These are phyloP conservation scores for Zygothrica quintamaculata DNA, from an alignment of 2,888 invertebrate species.

Conservation along the genomic window DNA sequence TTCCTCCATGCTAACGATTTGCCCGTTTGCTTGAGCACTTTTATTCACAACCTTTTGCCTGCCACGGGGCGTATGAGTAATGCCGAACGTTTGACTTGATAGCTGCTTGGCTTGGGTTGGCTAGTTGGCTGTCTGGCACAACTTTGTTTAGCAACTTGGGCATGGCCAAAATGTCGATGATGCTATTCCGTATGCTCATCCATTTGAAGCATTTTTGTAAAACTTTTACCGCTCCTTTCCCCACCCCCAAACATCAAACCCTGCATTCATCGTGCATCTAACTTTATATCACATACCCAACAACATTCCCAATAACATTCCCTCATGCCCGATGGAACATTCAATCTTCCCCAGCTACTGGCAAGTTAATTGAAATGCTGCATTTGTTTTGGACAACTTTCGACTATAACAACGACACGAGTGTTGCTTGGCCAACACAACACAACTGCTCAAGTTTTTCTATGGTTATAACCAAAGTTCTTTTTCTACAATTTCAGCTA, in stretches of 20 bases:
- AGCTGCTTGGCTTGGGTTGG: no score
- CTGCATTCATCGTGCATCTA: no score
- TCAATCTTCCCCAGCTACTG: slow-evolving; percentile 61
- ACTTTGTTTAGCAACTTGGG: slow-evolving; percentile 52
- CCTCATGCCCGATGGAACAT: slow-evolving; percentile 55
- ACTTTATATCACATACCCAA: no score
- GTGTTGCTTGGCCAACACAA: no score
- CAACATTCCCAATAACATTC: no score
- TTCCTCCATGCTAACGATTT: slow-evolving; percentile 70
- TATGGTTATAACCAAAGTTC: slow-evolving; percentile 37
- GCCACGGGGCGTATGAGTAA: slow-evolving; percentile 55
- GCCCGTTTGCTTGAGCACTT: slow-evolving; percentile 73
- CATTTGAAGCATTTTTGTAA: slow-evolving; percentile 41
- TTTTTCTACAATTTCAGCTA: slow-evolving; percentile 28
- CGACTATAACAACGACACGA: slow-evolving; percentile 7
- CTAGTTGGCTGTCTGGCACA: no score
- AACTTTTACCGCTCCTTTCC: slow-evolving; percentile 23
- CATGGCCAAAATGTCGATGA: slow-evolving; percentile 28
- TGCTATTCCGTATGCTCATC: slow-evolving; percentile 30
- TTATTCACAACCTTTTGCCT: slow-evolving; percentile 55
- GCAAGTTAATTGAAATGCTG: slow-evolving; percentile 71
- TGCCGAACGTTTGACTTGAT: slow-evolving; percentile 46
- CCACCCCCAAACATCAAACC: slow-evolving; percentile 8
- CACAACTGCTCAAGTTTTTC: slow-evolving; percentile 36
- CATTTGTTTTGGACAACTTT: slow-evolving; percentile 57